Evolutionary conservation across 2,888 invertebrate genomes (phyloP).

Genomic region (Listrodromus nycthemerus): DNA sequence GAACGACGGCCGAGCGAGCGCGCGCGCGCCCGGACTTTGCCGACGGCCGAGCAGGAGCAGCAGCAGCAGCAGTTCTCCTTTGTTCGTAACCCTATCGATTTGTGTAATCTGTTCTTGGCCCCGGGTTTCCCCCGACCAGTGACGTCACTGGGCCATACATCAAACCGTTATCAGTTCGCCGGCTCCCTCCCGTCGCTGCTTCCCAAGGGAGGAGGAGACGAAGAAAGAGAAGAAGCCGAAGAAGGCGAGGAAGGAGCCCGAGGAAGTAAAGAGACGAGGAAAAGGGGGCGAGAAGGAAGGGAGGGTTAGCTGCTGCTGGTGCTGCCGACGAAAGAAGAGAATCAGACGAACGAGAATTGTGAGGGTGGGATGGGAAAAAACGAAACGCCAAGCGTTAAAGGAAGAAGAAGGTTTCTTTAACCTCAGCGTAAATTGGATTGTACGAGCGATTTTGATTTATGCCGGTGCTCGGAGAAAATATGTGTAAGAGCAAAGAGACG

Average conservation of each 20-base stretch:
- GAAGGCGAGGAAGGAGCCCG: slow-evolving; percentile 31
- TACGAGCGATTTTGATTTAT: slow-evolving; percentile 77
- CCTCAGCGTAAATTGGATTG: slow-evolving; percentile 78
- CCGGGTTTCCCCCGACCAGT: slow-evolving; percentile 78
- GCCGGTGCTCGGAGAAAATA: slow-evolving; percentile 68
- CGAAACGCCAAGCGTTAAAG: slow-evolving; percentile 62
- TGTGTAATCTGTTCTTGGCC: slow-evolving; percentile 82
- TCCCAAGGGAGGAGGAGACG: slow-evolving; percentile 52
- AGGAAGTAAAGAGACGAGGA: slow-evolving; percentile 31
- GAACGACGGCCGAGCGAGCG: slow-evolving; percentile 52
- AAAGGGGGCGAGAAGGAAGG: slow-evolving; percentile 27
- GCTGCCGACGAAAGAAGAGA: slow-evolving; percentile 45
- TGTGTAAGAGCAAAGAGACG: slow-evolving; percentile 3
- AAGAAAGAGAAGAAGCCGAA: slow-evolving; percentile 48
- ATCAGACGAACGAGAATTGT: slow-evolving; percentile 51
- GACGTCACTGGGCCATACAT: slow-evolving; percentile 79
- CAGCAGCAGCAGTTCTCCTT: slow-evolving; percentile 72
- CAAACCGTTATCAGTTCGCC: slow-evolving; percentile 83
- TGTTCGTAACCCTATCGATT: slow-evolving; percentile 82
- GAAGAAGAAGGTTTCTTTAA: slow-evolving; percentile 74
- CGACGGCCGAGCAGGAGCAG: slow-evolving; percentile 59
- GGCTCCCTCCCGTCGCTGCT: slow-evolving; percentile 61
- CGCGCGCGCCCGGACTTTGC: slow-evolving; percentile 57
- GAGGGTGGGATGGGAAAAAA: slow-evolving; percentile 60
- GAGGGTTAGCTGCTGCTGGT: slow-evolving; percentile 1